Percentiles rank a stretch among this genome's conserved stretches.
phyloP scores from a whole-genome alignment of 2,888 invertebrate species.

The Zele albiditarsus region DNA sequence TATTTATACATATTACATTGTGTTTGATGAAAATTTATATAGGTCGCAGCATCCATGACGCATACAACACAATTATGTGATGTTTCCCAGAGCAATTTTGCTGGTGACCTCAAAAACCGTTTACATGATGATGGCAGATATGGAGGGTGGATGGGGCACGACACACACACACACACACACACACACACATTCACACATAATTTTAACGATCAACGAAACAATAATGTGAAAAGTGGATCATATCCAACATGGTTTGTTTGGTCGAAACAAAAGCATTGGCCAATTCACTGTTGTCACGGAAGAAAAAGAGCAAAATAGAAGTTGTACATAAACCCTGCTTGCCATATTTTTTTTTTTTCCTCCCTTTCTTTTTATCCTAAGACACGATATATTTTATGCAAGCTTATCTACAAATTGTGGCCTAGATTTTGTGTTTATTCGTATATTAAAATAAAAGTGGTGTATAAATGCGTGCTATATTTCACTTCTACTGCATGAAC shows the following conservation, averaged over 20 bases:
- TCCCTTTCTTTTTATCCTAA: background rate
- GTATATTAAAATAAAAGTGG: background rate
- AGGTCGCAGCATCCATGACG: constrained; percentile 3
- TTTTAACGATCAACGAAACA: background rate
- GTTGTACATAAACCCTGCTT: background rate
- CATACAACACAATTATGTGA: constrained; percentile 12
- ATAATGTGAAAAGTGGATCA: constrained; percentile 9
- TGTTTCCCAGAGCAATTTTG: constrained; percentile 15
- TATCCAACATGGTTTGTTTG: constrained; percentile 19
- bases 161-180: background rate
- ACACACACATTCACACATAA: background rate
- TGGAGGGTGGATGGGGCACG: background rate
- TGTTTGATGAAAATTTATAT: background rate
- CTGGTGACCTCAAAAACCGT: constrained; percentile 9
- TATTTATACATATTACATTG: background rate
- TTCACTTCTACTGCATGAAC: background rate
- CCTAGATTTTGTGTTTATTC: constrained; percentile 13
- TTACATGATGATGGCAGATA: background rate
- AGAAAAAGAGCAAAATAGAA: constrained; percentile 24
- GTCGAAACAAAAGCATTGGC: constrained; percentile 27
- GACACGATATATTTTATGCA: constrained; percentile 32
- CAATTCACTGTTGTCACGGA: constrained; percentile 24
- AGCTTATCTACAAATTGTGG: constrained; percentile 20
- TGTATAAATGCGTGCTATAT: constrained; percentile 6
- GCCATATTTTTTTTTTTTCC: background rate